phyloP scores from a whole-genome alignment of 2,113 vertebrate genomes.

The Pelmatolapia mariae region DNA sequence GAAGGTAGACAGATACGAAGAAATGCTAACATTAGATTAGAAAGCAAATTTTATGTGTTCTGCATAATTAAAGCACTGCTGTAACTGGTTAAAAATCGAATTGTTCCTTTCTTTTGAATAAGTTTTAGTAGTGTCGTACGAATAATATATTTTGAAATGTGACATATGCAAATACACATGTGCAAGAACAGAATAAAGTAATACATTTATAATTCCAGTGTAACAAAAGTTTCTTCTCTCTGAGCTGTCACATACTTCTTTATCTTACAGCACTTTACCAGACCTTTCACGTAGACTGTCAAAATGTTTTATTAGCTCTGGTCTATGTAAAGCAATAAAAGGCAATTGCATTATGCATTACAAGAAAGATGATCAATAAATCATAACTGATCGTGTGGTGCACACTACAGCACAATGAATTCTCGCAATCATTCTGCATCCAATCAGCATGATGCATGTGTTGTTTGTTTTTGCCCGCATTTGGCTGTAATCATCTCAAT shows the following conservation, averaged over 20 bases:
- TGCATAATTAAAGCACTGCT: background rate
- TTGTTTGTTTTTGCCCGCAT: conserved; percentile 24
- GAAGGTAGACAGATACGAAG: background rate
- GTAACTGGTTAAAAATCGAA: background rate
- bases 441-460: conserved; percentile 3
- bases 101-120: background rate
- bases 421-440: background rate
- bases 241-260: background rate
- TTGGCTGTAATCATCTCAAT: conserved; percentile 48
- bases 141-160: background rate
- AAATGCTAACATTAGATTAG: background rate
- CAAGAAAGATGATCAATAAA: conserved; percentile 56
- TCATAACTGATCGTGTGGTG: conserved; percentile 36
- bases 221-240: background rate
- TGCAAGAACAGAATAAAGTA: background rate
- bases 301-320: conserved; percentile 53
- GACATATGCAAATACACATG: background rate
- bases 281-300: conserved; percentile 27
- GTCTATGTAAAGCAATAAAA: conserved; percentile 65
- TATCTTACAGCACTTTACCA: conserved; percentile 18
- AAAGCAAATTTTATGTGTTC: background rate
- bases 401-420: background rate
- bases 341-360: conserved; percentile 53
- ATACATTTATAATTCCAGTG: background rate
- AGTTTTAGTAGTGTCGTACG: background rate